A percentile compares a stretch with the other conserved stretches of the same genome.
phyloP scores from a whole-genome alignment of 1,140 invertebrate species.

The Drosophila sucinea region DNA sequence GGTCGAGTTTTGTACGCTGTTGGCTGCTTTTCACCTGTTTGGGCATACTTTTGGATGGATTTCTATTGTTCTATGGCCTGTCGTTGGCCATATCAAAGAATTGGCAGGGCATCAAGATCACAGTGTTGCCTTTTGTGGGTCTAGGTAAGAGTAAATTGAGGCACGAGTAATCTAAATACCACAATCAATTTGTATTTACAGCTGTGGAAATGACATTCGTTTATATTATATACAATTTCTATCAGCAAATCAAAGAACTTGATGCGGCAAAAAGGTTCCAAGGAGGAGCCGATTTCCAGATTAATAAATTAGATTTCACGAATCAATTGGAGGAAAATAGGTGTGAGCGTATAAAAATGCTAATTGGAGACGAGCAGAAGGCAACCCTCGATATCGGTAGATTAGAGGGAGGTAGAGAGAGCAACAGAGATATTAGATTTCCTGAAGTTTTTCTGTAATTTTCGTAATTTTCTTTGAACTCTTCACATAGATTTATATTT shows the following conservation, averaged over 20 bases:
- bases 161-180: fast-evolving
- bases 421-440: background rate
- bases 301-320: no score
- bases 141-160: conserved; percentile 36
- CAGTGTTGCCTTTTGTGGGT: conserved; percentile 57
- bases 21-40: conserved; percentile 66
- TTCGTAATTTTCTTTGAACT: background rate
- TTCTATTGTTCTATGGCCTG: conserved; percentile 59
- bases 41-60: conserved; percentile 55
- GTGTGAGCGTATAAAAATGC: no score
- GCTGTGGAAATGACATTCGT: conserved; percentile 74
- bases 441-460: background rate
- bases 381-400: no score
- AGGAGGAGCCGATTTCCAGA: background rate
- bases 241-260: conserved; percentile 19
- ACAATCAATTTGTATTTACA: background rate
- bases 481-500: no score
- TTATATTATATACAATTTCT: conserved; percentile 60
- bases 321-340: no score
- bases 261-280: background rate
- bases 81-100: conserved; percentile 53
- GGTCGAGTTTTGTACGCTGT: conserved; percentile 41
- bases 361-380: no score
- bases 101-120: conserved; percentile 62
- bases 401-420: no score